Evolutionary conservation across 37 sponge, comb jelly and placozoan genomes (phyloP), one percentile per base, ranked within the genome.

Genomic region (Hormiphora californensis): DNA sequence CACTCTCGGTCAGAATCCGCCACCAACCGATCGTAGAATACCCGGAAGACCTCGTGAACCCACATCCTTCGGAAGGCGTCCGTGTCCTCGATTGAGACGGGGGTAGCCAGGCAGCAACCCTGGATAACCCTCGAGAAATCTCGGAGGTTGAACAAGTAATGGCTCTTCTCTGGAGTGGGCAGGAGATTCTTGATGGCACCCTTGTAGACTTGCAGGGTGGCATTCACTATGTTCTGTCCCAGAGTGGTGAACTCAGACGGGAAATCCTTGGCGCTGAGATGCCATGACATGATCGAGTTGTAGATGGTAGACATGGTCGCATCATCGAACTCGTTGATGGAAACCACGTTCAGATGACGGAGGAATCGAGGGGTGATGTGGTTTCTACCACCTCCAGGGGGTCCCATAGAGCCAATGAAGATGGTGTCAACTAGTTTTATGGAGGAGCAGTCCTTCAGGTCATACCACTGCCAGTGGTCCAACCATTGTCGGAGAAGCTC

Each of bases 111-210:
- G 67, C 92, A 44, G 0, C 91, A 87, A n/a, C 96, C 96, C 73
- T 94, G 94, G 35, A 97, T 92, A n/a, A 97, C 98, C 88, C 98
- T 90, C 46, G 91, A 86, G 85, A 97, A 97, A 85, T 97, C 98
- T 57, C 98, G 63, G 63, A 97, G 86, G 59, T 97, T 97, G 89
- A 97, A 97, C 43, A 97, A 86, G 89, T 97, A 97, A 86, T 97
- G 98, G 25, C 95, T 94, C 81, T 97, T 97, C 0, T 90, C 85
- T 25, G 98, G 98, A 17, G 98, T 97, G 39, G 98, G 98, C 25
- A 97, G 90, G 27, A 97, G 90, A 63, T 91, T 94, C 43, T 37
- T 62, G 91, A 94, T 90, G 44, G 98, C 98, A 59, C 88, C 88
- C 90, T 97, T 94, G 88, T 93, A 97, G 54, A 97, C 89, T 2